phyloP scores from a whole-genome alignment of 1,140 invertebrate species.

The Macrostomum lignano region DNA sequence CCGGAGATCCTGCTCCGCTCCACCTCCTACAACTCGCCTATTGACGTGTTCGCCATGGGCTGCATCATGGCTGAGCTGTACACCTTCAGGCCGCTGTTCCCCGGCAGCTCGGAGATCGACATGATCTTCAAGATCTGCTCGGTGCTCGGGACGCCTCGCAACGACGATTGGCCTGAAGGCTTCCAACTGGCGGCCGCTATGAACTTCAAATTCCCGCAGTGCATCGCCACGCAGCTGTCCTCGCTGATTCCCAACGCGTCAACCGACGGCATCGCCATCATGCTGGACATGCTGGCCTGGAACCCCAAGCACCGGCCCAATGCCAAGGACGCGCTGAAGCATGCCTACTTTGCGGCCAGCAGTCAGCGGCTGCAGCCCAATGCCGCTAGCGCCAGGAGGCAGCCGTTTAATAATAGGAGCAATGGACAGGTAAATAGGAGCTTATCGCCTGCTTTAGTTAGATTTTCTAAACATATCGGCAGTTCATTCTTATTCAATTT shows the following conservation, averaged over 20 bases:
- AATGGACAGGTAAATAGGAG: no score
- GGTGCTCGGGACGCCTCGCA: conserved; percentile 68
- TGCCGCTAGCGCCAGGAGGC: no score
- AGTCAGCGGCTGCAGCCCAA: no score
- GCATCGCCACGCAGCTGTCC: conserved; percentile 31
- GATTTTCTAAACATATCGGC: no score
- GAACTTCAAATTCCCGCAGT: conserved; percentile 77
- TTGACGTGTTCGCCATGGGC: conserved; percentile 75
- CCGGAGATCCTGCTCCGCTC: conserved; percentile 81
- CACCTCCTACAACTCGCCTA: conserved; percentile 73
- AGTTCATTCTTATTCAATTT: no score
- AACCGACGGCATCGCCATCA: conserved; percentile 47
- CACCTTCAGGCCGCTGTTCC: conserved; percentile 82
- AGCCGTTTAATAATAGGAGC: no score
- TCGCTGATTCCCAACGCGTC: conserved; percentile 55
- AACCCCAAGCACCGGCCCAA: conserved; percentile 69
- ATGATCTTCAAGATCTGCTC: conserved; percentile 78
- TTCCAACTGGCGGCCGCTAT: conserved; percentile 63
- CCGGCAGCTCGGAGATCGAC: conserved; percentile 72
- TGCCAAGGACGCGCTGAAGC: conserved; percentile 24
- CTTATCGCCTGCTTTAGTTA: no score
- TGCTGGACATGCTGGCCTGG: conserved; percentile 61
- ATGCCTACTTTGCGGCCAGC: not conserved
- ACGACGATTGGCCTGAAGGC: conserved; percentile 76
- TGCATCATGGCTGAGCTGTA: conserved; percentile 95